Evolutionary conservation across 2,888 invertebrate genomes (phyloP).

Genomic region (Willowsia nigromaculata): DNA sequence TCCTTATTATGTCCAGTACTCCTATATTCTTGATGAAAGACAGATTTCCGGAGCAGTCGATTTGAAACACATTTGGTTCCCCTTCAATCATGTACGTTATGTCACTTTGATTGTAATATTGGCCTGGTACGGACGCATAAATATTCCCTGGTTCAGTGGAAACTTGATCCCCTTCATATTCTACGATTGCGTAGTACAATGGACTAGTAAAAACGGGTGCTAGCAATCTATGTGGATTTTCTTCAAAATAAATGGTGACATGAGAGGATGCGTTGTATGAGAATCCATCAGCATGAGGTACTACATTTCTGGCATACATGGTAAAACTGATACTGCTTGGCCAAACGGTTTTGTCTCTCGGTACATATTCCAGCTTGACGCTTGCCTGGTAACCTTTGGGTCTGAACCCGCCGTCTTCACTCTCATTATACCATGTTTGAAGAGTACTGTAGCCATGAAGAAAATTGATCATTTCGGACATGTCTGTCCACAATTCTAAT

Average conservation of each 20-base stretch:
- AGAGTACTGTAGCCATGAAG: neutral
- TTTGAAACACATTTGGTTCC: slow-evolving; percentile 25
- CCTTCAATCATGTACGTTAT: slow-evolving; percentile 36
- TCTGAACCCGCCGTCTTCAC: neutral
- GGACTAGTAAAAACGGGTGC: slow-evolving; percentile 46
- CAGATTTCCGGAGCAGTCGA: slow-evolving; percentile 32
- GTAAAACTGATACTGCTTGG: neutral
- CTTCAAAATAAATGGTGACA: slow-evolving; percentile 47
- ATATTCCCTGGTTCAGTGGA: neutral
- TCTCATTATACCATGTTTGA: slow-evolving; percentile 13
- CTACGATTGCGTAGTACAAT: slow-evolving; percentile 52
- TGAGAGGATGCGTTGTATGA: neutral
- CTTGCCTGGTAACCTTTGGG: slow-evolving; percentile 40
- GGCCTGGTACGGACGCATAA: neutral
- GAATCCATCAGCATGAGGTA: neutral
- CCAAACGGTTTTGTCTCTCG: neutral
- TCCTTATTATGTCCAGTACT: neutral
- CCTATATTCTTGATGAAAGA: neutral
- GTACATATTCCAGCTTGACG: neutral
- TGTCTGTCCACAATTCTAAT: slow-evolving; percentile 15
- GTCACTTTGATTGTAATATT: neutral
- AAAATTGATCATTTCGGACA: neutral
- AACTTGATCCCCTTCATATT: neutral
- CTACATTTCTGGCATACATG: slow-evolving; percentile 32
- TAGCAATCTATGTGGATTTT: neutral